These are phyloP conservation scores for Pachyuromys duprasi DNA, from an alignment of 2,797 vertebrate genomes.

Conservation along the genomic window DNA sequence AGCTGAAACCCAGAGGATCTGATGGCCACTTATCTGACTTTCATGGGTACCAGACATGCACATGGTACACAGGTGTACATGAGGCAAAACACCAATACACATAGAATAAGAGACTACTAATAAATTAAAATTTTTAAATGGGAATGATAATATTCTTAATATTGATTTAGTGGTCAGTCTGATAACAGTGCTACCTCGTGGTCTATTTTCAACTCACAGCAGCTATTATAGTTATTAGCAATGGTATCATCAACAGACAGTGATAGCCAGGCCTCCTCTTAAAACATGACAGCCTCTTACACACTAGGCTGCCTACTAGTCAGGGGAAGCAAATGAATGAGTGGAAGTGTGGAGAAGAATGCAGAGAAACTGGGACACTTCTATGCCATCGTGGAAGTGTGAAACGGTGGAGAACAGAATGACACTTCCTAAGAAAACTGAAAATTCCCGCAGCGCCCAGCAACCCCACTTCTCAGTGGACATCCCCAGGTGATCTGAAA, in stretches of 20 bases:
- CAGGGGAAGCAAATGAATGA: not conserved
- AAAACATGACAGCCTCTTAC: not conserved
- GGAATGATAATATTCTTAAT: not conserved
- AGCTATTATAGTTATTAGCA: not conserved
- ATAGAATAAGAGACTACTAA: not conserved
- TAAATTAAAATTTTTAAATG: not conserved
- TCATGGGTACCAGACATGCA: not conserved
- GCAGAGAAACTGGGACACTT: not conserved
- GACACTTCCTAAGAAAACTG: not conserved
- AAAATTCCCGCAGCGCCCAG: not conserved
- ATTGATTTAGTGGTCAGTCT: not conserved
- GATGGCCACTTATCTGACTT: not conserved
- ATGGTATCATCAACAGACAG: not conserved
- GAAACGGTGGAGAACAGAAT: not conserved
- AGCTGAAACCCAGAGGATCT: not conserved
- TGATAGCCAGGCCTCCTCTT: not conserved
- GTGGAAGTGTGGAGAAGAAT: not conserved
- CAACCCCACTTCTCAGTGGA: not conserved
- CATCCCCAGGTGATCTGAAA: not conserved
- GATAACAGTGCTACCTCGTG: not conserved
- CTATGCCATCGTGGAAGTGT: not conserved
- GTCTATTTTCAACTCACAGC: not conserved
- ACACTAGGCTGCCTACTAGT: not conserved
- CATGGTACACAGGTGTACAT: not conserved
- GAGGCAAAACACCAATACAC: not conserved